phyloP scores from a whole-genome alignment of 1,140 invertebrate species.

The Hypothenemus hampei region DNA sequence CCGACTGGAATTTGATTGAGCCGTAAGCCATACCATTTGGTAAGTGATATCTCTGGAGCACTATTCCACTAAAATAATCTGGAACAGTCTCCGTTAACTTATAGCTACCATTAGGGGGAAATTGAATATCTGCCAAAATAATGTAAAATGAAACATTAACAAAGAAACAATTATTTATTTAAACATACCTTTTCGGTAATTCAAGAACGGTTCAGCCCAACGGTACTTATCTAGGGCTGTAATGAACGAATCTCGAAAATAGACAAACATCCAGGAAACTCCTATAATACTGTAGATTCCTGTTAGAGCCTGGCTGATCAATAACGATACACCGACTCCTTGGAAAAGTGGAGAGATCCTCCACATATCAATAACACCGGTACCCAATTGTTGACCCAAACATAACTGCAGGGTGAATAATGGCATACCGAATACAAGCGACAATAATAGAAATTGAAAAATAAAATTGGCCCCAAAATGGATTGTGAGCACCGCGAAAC shows the following conservation, averaged over 20 bases:
- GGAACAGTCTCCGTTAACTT: constrained; percentile 73
- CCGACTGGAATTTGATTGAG: constrained; percentile 78
- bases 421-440: constrained; percentile 78
- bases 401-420: constrained; percentile 79
- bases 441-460: constrained; percentile 81
- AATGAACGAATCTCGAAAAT: constrained; percentile 83
- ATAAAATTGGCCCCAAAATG: constrained; percentile 87
- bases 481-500: constrained; percentile 81
- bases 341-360: constrained; percentile 86
- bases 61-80: constrained; percentile 77
- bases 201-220: constrained; percentile 71
- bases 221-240: constrained; percentile 72
- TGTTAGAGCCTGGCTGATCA: constrained; percentile 72
- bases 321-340: constrained; percentile 72
- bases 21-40: constrained; percentile 58
- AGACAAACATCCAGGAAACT: constrained; percentile 85
- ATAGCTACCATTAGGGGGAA: constrained; percentile 46
- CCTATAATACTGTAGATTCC: constrained; percentile 84
- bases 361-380: constrained; percentile 88
- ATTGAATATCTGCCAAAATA: constrained; percentile 34
- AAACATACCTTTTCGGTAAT: constrained; percentile 58
- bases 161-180: not conserved
- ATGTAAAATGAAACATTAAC: not conserved
- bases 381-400: constrained; percentile 76
- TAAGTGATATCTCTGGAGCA: constrained; percentile 66